Percentiles rank a stretch among this genome's conserved stretches.
Evolutionary conservation across 1,140 invertebrate species (phyloP).

Genomic region (Uloborus diversus): DNA sequence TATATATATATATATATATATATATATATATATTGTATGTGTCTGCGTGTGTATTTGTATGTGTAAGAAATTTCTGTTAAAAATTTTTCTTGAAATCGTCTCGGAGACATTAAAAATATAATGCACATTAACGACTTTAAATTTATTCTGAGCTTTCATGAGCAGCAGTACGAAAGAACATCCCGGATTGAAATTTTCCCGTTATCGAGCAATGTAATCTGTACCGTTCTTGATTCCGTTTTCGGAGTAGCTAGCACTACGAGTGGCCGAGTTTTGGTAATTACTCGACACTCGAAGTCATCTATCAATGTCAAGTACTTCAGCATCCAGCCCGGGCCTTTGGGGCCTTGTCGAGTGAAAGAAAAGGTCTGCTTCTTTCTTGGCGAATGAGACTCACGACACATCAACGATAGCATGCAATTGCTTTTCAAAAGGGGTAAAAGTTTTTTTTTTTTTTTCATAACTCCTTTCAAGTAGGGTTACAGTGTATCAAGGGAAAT

Average conservation of each 20-base stretch:
- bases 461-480: background rate
- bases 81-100: no score
- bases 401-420: conserved; percentile 44
- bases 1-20: background rate
- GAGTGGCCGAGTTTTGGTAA: conserved; percentile 47
- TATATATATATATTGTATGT: background rate
- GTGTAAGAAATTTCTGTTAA: no score
- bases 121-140: background rate
- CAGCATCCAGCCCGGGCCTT: conserved; percentile 17
- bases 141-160: background rate
- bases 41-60: no score
- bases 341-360: conserved; percentile 39
- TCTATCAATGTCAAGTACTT: conserved; percentile 52
- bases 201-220: conserved; percentile 36
- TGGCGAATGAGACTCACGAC: conserved; percentile 30
- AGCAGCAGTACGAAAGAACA: background rate
- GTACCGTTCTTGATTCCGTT: conserved; percentile 21
- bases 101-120: background rate
- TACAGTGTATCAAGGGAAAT: background rate
- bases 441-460: background rate
- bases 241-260: conserved; percentile 22
- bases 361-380: conserved; percentile 35
- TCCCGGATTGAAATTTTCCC: background rate
- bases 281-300: conserved; percentile 48
- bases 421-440: conserved; percentile 31